Evolutionary conservation across 1,140 invertebrate genomes (phyloP), one percentile per base, ranked within the genome.

Genomic region (Pteromalus puparum): DNA sequence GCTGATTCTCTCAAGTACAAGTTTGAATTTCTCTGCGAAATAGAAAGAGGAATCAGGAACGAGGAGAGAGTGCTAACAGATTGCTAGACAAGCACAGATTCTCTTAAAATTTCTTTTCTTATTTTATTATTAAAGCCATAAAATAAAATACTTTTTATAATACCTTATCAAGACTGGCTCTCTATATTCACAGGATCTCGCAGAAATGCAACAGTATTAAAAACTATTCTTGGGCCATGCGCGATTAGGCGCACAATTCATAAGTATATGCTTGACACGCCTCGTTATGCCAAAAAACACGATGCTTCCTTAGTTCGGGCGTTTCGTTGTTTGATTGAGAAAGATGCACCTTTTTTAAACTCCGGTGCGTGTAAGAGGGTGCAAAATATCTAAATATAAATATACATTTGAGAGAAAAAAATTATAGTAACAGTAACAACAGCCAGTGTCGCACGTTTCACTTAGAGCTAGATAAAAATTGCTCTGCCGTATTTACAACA

Each of bases 81-180:
- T 7, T 24, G 34, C 21, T 78, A 73, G 7, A 13, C 24, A 70
- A 70, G 67, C 10, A 30, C 12, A 2, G 9, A 46, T 26, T 61
- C 10, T 42, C 21, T 38, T 79, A 68, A 13, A 61, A 77, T 77
- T 18, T 53, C 18, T 77, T 77, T n/a, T 46, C 42, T 46, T 46
- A n/a, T 75, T 75, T 75, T 73, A 73, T 81, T 81, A 84, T 84
- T 85, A 77, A 81, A 81, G 73, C 38, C n/a, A 70, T 84, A 81
- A 81, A 70, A 70, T 85, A 77, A 75, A 34, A 68, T 70, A 77
- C 24, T 70, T 76, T 77, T 26, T 76, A 13, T 12, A 65, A 84
- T 77, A 80, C 70, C n/a, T 48, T 21, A 80, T 74, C 3, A 28
- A 79, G 7, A 77, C 38, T 85, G 65, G 46, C 28, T 81, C 30